Percentiles rank a stretch among this genome's conserved stretches.
Evolutionary conservation across 2,113 vertebrate genomes (phyloP).

Genomic region (Cranoglanis bouderius): DNA sequence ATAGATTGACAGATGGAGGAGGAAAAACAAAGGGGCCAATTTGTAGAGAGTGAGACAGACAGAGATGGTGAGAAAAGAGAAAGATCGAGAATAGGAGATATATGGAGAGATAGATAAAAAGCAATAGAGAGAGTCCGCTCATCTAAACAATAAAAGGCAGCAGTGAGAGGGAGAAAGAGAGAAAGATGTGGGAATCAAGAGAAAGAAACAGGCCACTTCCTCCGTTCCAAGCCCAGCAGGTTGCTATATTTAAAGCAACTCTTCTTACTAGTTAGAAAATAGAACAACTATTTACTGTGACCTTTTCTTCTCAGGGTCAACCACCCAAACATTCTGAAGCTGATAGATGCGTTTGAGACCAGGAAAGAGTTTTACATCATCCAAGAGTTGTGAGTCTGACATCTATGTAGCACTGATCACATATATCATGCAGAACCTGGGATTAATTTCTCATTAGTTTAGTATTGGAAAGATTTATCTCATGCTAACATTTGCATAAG

Average conservation of each 20-base stretch:
- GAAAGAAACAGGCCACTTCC: constrained; percentile 21
- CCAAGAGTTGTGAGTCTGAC: constrained; percentile 81
- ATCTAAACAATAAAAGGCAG: constrained; percentile 18
- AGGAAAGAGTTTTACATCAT: constrained; percentile 84
- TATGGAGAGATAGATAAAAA: not conserved
- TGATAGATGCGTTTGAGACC: constrained; percentile 84
- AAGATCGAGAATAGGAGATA: not conserved
- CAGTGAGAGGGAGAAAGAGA: not conserved
- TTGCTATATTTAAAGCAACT: constrained; percentile 35
- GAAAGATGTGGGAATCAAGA: not conserved
- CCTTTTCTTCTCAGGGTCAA: constrained; percentile 73
- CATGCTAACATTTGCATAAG: not conserved
- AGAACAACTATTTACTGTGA: constrained; percentile 36
- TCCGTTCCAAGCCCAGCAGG: not conserved
- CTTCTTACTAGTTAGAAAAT: constrained; percentile 33
- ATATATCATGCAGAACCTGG: constrained; percentile 22
- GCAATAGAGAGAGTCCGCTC: not conserved
- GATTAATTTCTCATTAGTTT: not conserved
- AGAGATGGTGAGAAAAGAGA: constrained; percentile 32
- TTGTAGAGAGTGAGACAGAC: constrained; percentile 46
- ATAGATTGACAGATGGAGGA: constrained; percentile 31
- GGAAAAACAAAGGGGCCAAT: not conserved
- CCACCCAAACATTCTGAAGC: constrained; percentile 83
- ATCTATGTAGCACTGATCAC: constrained; percentile 21
- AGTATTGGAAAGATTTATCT: not conserved